Conservation (phyloP, 92 coral and sea anemone species). For the Epizoanthus ramosus region DNA sequence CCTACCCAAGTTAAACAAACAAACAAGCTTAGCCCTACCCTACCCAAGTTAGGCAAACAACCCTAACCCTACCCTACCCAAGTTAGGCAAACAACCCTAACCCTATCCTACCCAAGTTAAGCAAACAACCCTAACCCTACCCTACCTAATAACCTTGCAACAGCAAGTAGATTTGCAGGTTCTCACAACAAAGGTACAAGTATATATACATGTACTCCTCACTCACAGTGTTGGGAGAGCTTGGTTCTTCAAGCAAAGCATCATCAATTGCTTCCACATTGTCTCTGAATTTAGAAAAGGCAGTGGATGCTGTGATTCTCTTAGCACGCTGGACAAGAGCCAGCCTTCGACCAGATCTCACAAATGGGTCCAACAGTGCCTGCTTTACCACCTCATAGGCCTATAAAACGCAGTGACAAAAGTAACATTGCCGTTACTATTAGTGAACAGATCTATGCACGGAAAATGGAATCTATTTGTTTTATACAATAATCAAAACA, state of each 20-base stretch:
- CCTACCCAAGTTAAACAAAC: too few species aligned
- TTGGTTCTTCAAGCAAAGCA: slow-evolving; percentile 71
- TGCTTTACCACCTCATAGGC: slow-evolving; percentile 71
- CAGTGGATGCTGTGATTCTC: slow-evolving; percentile 67
- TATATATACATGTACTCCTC: too few species aligned
- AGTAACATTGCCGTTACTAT: not conserved
- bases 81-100: too few species aligned
- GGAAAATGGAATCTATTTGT: too few species aligned
- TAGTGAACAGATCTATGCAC: too few species aligned
- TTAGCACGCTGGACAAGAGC: slow-evolving; percentile 91
- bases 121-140: too few species aligned
- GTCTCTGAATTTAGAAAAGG: slow-evolving; percentile 63
- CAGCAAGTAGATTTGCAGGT: not conserved
- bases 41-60: too few species aligned
- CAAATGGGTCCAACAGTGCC: slow-evolving; percentile 72
- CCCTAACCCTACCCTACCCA: too few species aligned
- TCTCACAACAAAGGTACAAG: not conserved
- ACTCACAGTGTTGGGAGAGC: slow-evolving; percentile 78
- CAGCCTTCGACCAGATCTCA: slow-evolving; percentile 85
- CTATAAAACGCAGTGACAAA: slow-evolving; percentile 31
- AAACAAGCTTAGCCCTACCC: too few species aligned
- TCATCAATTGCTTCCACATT: slow-evolving; percentile 55
- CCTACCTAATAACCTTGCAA: too few species aligned
- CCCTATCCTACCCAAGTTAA: too few species aligned
- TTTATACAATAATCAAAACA: too few species aligned